Evolutionary conservation across 2,113 vertebrate genomes (phyloP).

Genomic region (Isurus oxyrinchus): DNA sequence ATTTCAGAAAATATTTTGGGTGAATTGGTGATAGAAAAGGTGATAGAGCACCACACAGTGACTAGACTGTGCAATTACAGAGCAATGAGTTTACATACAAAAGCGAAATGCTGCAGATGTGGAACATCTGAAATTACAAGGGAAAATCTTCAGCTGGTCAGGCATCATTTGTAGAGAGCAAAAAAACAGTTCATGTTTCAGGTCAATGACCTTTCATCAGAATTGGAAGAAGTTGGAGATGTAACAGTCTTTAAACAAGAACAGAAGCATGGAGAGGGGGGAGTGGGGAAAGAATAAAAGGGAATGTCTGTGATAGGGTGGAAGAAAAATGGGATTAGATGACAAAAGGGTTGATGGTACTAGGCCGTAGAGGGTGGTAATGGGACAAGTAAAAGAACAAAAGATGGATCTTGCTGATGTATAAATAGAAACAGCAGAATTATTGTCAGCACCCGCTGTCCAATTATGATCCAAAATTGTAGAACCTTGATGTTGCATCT

Average conservation of each 20-base stretch:
- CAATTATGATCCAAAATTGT: background rate
- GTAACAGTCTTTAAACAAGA: too few relatives aligned
- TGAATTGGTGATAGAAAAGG: background rate
- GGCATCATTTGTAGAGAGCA: too few relatives aligned
- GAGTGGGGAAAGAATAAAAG: too few relatives aligned
- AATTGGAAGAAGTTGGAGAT: too few relatives aligned
- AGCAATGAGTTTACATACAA: background rate
- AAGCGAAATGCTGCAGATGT: background rate
- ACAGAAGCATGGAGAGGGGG: too few relatives aligned
- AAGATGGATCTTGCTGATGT: background rate
- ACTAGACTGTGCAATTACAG: background rate
- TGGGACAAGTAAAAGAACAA: background rate
- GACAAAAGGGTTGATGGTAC: too few relatives aligned
- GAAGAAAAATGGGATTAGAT: too few relatives aligned
- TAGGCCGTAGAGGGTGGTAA: background rate
- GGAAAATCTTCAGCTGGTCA: background rate
- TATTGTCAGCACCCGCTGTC: background rate
- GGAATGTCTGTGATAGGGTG: too few relatives aligned
- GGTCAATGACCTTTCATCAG: too few relatives aligned
- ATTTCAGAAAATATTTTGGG: background rate
- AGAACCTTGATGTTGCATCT: background rate
- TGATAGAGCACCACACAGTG: background rate
- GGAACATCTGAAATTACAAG: background rate
- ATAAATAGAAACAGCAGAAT: background rate
- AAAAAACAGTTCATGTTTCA: too few relatives aligned